phyloP scores from a whole-genome alignment of 2,888 invertebrate genomes.

The Polydesmus complanatus region DNA sequence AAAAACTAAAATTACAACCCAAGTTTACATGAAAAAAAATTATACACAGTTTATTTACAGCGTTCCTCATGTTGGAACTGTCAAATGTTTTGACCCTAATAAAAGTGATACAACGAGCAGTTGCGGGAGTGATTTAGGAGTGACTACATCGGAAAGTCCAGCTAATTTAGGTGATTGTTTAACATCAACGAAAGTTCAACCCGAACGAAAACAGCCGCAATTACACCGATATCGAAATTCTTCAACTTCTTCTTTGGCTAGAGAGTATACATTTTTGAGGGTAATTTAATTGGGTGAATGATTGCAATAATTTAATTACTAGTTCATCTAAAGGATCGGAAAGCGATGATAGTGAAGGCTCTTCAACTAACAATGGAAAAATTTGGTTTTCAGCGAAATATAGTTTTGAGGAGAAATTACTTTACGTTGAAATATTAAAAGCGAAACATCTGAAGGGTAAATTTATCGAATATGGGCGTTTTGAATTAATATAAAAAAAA shows the following conservation, averaged over 20 bases:
- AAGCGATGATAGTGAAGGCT: slow-evolving; percentile 4
- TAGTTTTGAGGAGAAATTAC: background rate
- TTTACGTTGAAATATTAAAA: slow-evolving; percentile 10
- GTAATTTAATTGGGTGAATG: too few species aligned
- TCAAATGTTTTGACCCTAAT: background rate
- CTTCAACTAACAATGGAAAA: slow-evolving; percentile 6
- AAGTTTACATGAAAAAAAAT: background rate
- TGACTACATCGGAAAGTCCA: background rate
- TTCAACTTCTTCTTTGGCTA: background rate
- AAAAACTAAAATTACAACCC: background rate
- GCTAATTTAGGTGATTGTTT: background rate
- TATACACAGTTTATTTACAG: background rate
- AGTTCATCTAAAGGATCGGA: slow-evolving; percentile 13
- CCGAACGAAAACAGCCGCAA: background rate
- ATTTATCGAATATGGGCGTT: too few species aligned
- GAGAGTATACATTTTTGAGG: background rate
- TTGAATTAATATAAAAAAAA: background rate
- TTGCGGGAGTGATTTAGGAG: background rate
- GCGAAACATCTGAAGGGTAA: slow-evolving; percentile 13
- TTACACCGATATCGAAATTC: background rate
- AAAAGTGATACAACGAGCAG: background rate
- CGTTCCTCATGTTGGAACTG: background rate
- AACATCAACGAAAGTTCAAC: background rate
- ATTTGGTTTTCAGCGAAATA: slow-evolving; percentile 15
- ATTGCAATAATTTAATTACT: too few species aligned